phyloP scores from a whole-genome alignment of 2,113 vertebrate species.

The Myanophis thanlyinensis region DNA sequence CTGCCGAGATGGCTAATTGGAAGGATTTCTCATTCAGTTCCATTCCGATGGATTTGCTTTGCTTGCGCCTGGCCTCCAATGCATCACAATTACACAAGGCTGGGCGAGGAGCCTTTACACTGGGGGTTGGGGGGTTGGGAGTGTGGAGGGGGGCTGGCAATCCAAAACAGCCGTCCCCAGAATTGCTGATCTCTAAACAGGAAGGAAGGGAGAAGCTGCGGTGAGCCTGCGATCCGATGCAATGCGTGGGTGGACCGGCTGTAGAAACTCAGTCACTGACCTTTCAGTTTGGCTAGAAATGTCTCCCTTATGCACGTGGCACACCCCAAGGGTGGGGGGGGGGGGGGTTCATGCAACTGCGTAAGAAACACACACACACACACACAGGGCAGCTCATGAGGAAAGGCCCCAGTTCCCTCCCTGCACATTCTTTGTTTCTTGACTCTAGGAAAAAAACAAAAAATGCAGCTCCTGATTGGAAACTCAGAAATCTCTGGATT shows the following conservation, averaged over 20 bases:
- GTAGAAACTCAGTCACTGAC: not conserved
- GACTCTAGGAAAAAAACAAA: not conserved
- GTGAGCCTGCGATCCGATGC: not conserved
- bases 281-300: not conserved
- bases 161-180: not conserved
- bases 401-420: too few species aligned
- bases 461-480: not conserved
- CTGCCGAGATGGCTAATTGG: not conserved
- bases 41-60: not conserved
- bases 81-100: not conserved
- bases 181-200: not conserved
- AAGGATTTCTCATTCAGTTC: not conserved
- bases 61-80: not conserved
- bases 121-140: too few species aligned
- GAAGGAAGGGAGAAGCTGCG: not conserved
- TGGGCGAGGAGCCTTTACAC: not conserved
- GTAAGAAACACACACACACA: not conserved
- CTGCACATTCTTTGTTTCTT: too few species aligned
- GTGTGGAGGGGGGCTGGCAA: not conserved
- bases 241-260: not conserved
- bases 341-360: slow-evolving; percentile 8
- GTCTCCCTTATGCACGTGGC: not conserved
- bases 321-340: slow-evolving; percentile 17
- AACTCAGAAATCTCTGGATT: not conserved
- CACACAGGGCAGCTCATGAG: too few species aligned